Percentiles rank a stretch among this genome's conserved stretches.
Conservation (phyloP, 2,113 vertebrate species). For the Zeus faber region DNA sequence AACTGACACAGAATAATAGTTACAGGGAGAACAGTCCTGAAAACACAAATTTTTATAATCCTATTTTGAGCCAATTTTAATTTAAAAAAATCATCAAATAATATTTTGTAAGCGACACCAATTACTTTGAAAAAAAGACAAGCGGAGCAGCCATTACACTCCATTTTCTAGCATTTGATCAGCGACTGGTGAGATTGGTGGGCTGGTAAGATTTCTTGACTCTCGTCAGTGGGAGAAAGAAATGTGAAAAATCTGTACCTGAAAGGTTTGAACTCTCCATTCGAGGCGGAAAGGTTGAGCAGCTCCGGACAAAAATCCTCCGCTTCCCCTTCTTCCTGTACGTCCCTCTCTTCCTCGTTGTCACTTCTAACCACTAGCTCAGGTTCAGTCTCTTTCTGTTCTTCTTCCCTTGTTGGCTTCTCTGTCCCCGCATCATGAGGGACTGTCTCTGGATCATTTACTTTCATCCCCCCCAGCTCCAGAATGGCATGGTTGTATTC, state of each 20-base stretch:
- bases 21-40: too few relatives aligned
- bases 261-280: conserved; percentile 77
- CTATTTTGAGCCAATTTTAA: too few relatives aligned
- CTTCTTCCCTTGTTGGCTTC: conserved; percentile 35
- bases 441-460: conserved; percentile 29
- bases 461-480: conserved; percentile 69
- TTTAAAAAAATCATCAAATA: too few relatives aligned
- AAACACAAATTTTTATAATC: too few relatives aligned
- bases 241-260: conserved; percentile 55
- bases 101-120: too few relatives aligned
- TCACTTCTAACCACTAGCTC: background rate
- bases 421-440: conserved; percentile 12
- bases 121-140: too few relatives aligned
- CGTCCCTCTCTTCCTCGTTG: conserved; percentile 33
- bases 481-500: conserved; percentile 74
- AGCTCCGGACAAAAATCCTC: conserved; percentile 77
- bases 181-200: too few relatives aligned
- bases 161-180: too few relatives aligned
- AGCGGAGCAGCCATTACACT: too few relatives aligned
- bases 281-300: conserved; percentile 69
- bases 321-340: conserved; percentile 37
- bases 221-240: too few relatives aligned
- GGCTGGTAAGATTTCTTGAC: too few relatives aligned
- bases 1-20: too few relatives aligned
- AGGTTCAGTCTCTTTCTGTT: conserved; percentile 22